Percentiles rank a stretch among this genome's conserved stretches.
Conservation (phyloP, 2,797 vertebrate genomes). For the Sebastes hubbsi region DNA sequence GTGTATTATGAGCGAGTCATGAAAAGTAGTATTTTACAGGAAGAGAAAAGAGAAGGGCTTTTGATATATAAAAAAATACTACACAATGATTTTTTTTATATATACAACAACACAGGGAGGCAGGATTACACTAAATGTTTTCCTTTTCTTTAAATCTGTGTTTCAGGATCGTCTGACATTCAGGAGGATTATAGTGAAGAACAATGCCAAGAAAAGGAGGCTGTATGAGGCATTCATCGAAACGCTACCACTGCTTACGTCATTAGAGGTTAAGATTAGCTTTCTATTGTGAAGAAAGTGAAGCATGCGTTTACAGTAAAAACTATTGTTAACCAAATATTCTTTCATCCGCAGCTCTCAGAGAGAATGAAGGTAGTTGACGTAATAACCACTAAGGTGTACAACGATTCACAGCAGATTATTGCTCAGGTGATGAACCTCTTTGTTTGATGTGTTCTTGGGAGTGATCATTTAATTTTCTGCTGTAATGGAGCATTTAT, state of each 20-base stretch:
- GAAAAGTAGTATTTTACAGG: neutral
- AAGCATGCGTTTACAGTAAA: conserved; percentile 2
- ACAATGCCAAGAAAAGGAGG: conserved; percentile 98
- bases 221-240: conserved; percentile 98
- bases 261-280: conserved; percentile 89
- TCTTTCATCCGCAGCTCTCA: conserved; percentile 84
- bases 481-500: neutral
- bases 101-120: neutral
- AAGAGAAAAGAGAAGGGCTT: neutral
- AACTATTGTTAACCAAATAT: conserved; percentile 4
- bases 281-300: neutral
- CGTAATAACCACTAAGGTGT: conserved; percentile 94
- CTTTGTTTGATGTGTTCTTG: neutral
- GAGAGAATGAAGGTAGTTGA: conserved; percentile 99
- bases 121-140: neutral
- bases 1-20: neutral
- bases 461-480: neutral
- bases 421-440: conserved; percentile 92
- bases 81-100: neutral
- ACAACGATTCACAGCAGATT: conserved; percentile 92
- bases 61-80: neutral
- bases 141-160: conserved; percentile 24
- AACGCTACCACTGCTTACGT: conserved; percentile 96
- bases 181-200: conserved; percentile 99
- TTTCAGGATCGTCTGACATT: conserved; percentile 96